Base-by-base conservation (phyloP, 2,888 invertebrate genomes). In the Phortica okadai region DNA sequence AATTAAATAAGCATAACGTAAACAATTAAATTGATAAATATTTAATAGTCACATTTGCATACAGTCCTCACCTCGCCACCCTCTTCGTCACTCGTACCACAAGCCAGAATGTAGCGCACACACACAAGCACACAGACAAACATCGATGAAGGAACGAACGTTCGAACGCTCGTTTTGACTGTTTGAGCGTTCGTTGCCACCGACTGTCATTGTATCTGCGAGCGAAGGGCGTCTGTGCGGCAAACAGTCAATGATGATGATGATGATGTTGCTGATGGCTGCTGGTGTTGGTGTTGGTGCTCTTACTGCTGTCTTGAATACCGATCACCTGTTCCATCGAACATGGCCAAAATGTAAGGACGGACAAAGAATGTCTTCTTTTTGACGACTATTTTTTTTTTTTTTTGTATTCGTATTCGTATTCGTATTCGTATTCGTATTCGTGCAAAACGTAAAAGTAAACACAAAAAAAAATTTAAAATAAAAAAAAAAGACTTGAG, bases 1-100 rank as follows among this genome's bases (percentile, higher is more conserved):
- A 69, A 16, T 78, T 80, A 80, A 80, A 80, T 54, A 76, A 64
- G 59, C 8, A 56, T 44, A 33, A 84, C 82, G 78, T 81, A 81
- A 83, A 82, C 84, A 85, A 85, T 85, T 86, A 85, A 86, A 84
- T 79, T 86, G 84, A 83, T 84, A 85, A 85, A 85, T 85, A 86
- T 85, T 85, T 85, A 86, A 86, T 79, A 80, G 82, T 79, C 70
- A 75, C 78, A 84, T 84, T 86, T 81, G 82, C 82, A 86, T 83
- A 86, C 80, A 56, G 80, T 79, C 78, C 79, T 75, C 77, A 80
- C 77, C 83, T 81, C 33, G 2, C 10, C 14, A 50, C 50, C 50
- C 33, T 33, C 33, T 33, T 33, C 10, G 1, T 6, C 54, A 6
- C 1, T 54, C 11, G 1, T 54, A 6, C n/a, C 54, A n/a, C n/a